These are phyloP conservation scores for Sitta carolinensis DNA, from an alignment of 2,797 vertebrate genomes.

Conservation along the genomic window DNA sequence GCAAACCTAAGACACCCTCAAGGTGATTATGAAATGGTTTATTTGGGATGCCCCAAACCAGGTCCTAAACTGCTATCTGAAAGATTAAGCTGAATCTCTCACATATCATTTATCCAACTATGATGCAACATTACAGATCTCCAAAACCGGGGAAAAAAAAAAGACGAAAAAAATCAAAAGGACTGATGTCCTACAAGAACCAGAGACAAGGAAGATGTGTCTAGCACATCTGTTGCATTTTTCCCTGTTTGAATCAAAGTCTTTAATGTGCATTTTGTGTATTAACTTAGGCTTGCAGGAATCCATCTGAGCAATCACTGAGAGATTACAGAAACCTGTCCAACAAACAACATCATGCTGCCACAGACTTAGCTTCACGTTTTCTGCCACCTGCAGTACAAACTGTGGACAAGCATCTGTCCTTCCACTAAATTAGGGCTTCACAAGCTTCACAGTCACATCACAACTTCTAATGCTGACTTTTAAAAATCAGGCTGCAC, in stretches of 20 bases:
- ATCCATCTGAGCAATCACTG: neutral
- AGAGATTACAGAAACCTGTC: neutral
- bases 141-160: neutral
- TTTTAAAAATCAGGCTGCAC: neutral
- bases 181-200: neutral
- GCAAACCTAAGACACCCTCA: neutral
- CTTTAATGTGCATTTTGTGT: neutral
- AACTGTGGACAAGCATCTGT: neutral
- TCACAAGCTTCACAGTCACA: neutral
- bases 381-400: neutral
- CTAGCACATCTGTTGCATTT: neutral
- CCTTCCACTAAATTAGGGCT: neutral
- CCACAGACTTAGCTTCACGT: neutral
- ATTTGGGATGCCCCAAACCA: neutral
- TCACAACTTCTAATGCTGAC: neutral
- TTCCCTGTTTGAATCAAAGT: neutral
- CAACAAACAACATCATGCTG: neutral
- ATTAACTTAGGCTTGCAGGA: neutral
- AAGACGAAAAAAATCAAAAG: neutral
- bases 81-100: neutral
- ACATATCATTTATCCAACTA: neutral
- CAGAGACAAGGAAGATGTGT: neutral
- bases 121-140: neutral
- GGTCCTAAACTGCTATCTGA: neutral
- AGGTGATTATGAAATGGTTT: neutral